Conservation (phyloP, 2,113 vertebrate species). For the Cranoglanis bouderius region DNA sequence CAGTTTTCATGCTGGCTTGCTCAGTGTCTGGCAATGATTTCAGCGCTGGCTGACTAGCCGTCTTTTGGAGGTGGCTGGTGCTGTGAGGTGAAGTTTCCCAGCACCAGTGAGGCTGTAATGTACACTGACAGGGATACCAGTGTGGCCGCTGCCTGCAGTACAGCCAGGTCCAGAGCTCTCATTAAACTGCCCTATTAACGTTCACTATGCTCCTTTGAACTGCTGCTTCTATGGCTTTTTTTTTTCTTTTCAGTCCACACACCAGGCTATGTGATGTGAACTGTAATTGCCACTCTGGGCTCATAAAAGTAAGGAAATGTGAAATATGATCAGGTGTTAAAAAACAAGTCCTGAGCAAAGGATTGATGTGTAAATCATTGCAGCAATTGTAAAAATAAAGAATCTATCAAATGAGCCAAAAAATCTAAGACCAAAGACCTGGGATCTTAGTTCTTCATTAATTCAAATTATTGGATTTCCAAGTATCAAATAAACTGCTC, state of each 20-base stretch:
- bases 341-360: neutral
- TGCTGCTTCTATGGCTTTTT: conserved; percentile 24
- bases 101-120: conserved; percentile 52
- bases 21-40: conserved; percentile 20
- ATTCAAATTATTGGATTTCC: neutral
- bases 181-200: conserved; percentile 61
- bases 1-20: neutral
- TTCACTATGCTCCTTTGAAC: conserved; percentile 51
- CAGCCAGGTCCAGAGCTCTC: conserved; percentile 49
- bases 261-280: neutral
- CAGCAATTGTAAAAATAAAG: neutral
- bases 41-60: conserved; percentile 9
- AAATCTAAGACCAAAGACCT: neutral
- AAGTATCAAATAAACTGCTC: neutral
- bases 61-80: conserved; percentile 32
- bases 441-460: neutral
- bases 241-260: conserved; percentile 14
- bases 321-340: neutral
- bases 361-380: neutral
- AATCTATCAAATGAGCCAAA: neutral
- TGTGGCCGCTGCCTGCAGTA: conserved; percentile 47
- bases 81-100: conserved; percentile 51
- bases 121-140: conserved; percentile 58
- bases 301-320: conserved; percentile 18
- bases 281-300: neutral